Base-by-base conservation (phyloP, 2,113 vertebrate species). In the Galbula dea region DNA sequence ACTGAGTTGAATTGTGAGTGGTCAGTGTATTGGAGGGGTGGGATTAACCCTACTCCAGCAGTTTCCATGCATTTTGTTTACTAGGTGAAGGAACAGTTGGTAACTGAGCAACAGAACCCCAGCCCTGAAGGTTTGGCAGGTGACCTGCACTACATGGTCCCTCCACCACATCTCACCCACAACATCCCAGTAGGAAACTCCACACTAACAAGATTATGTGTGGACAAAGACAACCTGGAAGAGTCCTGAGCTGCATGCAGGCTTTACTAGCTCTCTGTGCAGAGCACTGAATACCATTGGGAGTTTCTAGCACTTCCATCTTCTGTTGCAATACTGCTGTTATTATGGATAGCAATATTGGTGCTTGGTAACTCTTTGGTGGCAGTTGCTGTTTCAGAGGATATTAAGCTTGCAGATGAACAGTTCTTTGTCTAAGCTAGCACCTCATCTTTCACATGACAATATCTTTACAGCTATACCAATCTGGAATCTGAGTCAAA, bases 401-500 rank as follows among this genome's bases (percentile, higher is more conserved):
- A 81, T 95, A 26, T 93, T 86, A 84, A 90, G 54, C 66, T 90
- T 86, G 89, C 89, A 89, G 91, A 85, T 57, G 86, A 92, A 73
- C 74, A 66, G 78, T 73, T 93, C 89, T 93, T 95, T 86, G 92
- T 96, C 71, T 80, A 93, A 90, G 66, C 86, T 86, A 89, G 66
- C 5, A 4, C 61, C 80, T 93, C 45, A 92, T 93, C 78, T 94
- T 95, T 95, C 93, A 91, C 72, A 23, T 48, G 75, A 63, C 87
- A 61, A 13, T 86, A 89, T 94, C 93, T 80, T 89, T 78, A 88
- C 63, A 74, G 93, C 79, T 74, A 48, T 77, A 67, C 78, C 75
- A 82, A 80, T 80, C 74, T 85, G 93, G 85, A 94, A 84, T 55
- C 76, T 20, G 78, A 96, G 89, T 74, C 93, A 74, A 91, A 89